Evolutionary conservation across 2,113 vertebrate species (phyloP).

Genomic region (Pyxicephalus adspersus): DNA sequence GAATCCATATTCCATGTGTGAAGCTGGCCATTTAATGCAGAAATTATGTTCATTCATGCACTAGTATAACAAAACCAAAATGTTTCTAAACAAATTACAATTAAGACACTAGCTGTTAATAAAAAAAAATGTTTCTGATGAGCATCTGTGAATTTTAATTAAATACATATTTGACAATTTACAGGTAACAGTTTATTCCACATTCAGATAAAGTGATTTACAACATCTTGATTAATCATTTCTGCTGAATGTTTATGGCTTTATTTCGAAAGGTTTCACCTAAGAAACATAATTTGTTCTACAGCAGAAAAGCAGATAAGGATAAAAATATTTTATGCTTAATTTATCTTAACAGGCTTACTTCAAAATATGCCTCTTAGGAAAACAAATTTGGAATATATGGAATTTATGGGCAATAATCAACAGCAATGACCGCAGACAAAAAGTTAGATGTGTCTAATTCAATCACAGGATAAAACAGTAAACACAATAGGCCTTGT

Average conservation of each 20-base stretch:
- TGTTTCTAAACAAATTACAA: slow-evolving; percentile 27
- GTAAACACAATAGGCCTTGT: no score
- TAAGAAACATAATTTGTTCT: neutral
- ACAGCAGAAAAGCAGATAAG: neutral
- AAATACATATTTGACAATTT: no score
- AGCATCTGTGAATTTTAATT: slow-evolving; percentile 32
- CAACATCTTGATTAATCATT: slow-evolving; percentile 1
- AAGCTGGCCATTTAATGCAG: no score
- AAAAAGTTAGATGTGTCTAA: no score
- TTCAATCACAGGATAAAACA: no score
- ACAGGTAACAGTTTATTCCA: neutral
- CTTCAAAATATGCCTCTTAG: no score
- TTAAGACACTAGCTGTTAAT: slow-evolving; percentile 35
- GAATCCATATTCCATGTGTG: neutral
- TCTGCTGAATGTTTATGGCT: neutral
- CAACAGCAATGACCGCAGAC: no score
- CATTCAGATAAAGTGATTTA: neutral
- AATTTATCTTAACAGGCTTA: no score
- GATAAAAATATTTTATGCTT: neutral
- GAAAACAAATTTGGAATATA: no score
- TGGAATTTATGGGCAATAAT: no score
- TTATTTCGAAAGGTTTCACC: slow-evolving; percentile 3
- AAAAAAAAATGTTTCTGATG: slow-evolving; percentile 37
- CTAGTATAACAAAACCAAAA: slow-evolving; percentile 19
- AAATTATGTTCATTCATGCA: slow-evolving; percentile 30